Base-by-base conservation (phyloP, 37 sponge, comb jelly and placozoan species). In the Tethya wilhelma region DNA sequence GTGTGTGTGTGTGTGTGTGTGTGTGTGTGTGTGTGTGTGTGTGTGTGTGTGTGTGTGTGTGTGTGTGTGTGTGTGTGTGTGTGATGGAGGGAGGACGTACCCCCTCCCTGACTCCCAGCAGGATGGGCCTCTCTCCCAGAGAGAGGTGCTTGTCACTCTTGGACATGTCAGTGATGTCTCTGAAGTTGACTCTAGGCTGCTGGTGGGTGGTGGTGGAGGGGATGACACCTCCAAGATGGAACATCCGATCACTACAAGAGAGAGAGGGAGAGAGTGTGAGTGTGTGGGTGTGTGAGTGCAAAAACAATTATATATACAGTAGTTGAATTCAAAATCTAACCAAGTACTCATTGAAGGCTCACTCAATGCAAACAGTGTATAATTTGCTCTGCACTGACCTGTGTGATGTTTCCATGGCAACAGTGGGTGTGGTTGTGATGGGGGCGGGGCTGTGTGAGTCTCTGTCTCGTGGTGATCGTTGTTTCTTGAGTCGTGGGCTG, bases 81-180 rank as follows among this genome's bases (percentile, higher is more conserved):
- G n/a, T n/a, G n/a, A n/a, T n/a, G n/a, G n/a, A n/a, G n/a, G n/a
- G n/a, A n/a, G n/a, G n/a, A n/a, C n/a, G 3, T 38, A 64, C 66
- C 29, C 29, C 38, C 6, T 46, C 55, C 11, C 66, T 22, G 1
- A 2, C 67, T n/a, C 45, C 78, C 20, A 44, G 39, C 30, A 40
- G 45, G 3, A 25, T 22, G 36, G 46, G 30, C 36, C 49, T 44
- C 29, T 5, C 30, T 20, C 20, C 33, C 19, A 49, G 46, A 11
- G 44, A 45, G 38, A 25, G 25, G 43, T 14, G 38, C 53, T 66
- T 40, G 19, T 64, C 65, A 65, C 66, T 64, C 69, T 69, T 67
- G 2, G 80, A 43, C 40, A 79, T 56, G 30, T 79, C 80, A 17
- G 33, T 49, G 0, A 79, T 55, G 40, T 67, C 56, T 8, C 25